phyloP scores from a whole-genome alignment of 2,113 vertebrate species.

The Callorhinus ursinus region DNA sequence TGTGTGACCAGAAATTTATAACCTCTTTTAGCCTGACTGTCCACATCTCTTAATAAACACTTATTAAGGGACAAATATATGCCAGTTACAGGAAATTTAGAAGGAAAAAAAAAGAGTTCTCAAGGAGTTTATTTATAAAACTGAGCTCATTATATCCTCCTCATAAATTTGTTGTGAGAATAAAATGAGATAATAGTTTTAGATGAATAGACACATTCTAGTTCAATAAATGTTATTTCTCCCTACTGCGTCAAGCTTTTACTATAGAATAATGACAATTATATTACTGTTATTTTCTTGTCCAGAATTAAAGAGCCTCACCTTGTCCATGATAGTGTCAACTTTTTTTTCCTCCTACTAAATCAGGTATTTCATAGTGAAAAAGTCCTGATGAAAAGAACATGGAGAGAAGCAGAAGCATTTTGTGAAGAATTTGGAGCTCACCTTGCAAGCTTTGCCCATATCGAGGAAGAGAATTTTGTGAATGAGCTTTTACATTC shows the following conservation, averaged over 20 bases:
- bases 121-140: constrained; percentile 32
- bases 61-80: constrained; percentile 1
- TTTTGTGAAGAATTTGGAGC: constrained; percentile 95
- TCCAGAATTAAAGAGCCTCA: background rate
- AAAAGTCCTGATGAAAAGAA: constrained; percentile 94
- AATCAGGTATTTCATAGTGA: constrained; percentile 95
- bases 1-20: background rate
- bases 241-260: background rate
- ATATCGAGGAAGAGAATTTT: constrained; percentile 93
- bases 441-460: constrained; percentile 94
- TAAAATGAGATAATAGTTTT: constrained; percentile 49
- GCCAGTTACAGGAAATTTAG: background rate
- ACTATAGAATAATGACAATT: background rate
- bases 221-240: constrained; percentile 30
- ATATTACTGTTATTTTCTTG: constrained; percentile 14
- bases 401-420: constrained; percentile 94
- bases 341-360: constrained; percentile 47
- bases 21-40: background rate
- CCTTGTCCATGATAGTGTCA: background rate
- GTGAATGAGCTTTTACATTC: constrained; percentile 90
- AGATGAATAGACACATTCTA: background rate
- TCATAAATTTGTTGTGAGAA: background rate
- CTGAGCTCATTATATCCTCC: background rate
- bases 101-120: background rate
- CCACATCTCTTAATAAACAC: background rate